Evolutionary conservation across 2,113 vertebrate species (phyloP), one percentile per base, ranked within the genome.

Genomic region (Brachypodius melanocephalos): DNA sequence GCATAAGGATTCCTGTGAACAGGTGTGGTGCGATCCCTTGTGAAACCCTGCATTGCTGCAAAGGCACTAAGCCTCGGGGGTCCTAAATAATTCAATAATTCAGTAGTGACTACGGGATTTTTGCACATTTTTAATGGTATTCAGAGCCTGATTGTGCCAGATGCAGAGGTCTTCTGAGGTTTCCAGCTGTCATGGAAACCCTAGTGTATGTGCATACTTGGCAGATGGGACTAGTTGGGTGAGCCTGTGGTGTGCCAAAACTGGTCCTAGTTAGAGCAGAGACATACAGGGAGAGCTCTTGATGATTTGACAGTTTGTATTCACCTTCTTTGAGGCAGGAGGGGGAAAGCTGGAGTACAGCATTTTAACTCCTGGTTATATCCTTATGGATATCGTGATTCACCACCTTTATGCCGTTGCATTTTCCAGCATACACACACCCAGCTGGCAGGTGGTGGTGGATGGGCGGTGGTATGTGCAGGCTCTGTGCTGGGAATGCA

Each of bases 321-420:
- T 90, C 48, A n/a, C 43, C 28, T 67, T 18, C 29, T 78, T n/a
- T 48, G 58, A 17, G 49, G 17, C 0, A 0, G 1, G 8, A 40
- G 24, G 4, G 17, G 9, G 10, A 25, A 45, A 34, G 28, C 42
- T 58, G 46, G 11, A 10, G 54, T 51, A 0, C 2, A 36, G 12
- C 38, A 12, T 45, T 93, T 81, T 46, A 38, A 48, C 61, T 88
- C 59, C n/a, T 59, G 48, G 3, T 72, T 77, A 4, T 55, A 31
- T 59, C 83, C 57, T 29, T 48, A 9, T 0, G 9, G 65, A 15
- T 52, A 20, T 19, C 22, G 11, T 48, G 75, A n/a, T 74, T 86
- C 6, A 3, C 46, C 24, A 8, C 66, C 16, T 84, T 54, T 38
- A 7, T 73, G 25, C 57, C 18, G 2, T 10, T 54, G 73, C 1